Conservation (phyloP, 2,113 vertebrate species). For the Trinectes maculatus region DNA sequence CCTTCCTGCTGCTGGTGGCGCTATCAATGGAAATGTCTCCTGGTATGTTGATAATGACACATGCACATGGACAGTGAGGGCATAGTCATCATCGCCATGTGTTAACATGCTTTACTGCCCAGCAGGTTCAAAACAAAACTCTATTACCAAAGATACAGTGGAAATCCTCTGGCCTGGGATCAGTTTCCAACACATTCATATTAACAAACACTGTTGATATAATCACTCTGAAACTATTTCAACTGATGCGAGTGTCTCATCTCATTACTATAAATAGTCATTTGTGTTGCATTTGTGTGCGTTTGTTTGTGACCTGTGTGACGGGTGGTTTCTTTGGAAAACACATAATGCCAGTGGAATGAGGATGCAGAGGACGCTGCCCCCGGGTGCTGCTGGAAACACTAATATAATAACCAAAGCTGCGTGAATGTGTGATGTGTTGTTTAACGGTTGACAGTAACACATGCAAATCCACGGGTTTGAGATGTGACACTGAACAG, state of each 20-base stretch:
- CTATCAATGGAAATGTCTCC: slow-evolving; percentile 27
- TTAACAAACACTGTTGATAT: background rate
- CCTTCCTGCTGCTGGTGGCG: slow-evolving; percentile 49
- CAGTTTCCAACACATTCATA: background rate
- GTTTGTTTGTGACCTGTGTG: slow-evolving; percentile 18
- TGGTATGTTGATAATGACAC: background rate
- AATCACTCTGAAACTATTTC: slow-evolving; percentile 10
- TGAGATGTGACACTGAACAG: background rate
- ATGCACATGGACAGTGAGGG: background rate
- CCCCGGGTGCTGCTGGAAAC: background rate
- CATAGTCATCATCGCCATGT: background rate
- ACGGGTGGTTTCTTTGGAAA: slow-evolving; percentile 42
- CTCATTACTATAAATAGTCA: slow-evolving; percentile 50
- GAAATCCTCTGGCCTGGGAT: no score
- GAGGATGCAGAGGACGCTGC: slow-evolving; percentile 23
- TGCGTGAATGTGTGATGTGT: background rate
- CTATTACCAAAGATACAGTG: no score
- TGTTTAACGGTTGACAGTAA: background rate
- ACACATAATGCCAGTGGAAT: slow-evolving; percentile 41
- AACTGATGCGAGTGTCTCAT: slow-evolving; percentile 9
- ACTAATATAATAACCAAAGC: background rate
- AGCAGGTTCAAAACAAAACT: no score
- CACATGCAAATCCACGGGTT: background rate
- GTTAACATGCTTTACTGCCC: background rate
- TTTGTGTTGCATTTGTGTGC: slow-evolving; percentile 25